Percentiles rank a stretch among this genome's conserved stretches.
These are phyloP conservation scores for Melangyna quadrimaculata DNA, from an alignment of 2,888 invertebrate species.

Conservation along the genomic window DNA sequence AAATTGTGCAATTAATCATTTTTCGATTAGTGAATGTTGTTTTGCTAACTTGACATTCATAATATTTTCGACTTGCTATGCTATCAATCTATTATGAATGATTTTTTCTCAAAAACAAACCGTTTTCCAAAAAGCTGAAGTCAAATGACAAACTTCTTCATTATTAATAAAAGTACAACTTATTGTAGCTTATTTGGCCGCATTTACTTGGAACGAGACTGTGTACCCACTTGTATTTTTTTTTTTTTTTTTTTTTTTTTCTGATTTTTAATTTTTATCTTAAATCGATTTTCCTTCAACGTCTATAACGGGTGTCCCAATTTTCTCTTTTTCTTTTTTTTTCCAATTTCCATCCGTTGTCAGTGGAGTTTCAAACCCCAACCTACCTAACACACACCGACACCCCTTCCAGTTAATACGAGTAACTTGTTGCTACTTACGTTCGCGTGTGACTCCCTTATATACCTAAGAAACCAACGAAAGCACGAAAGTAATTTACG, in stretches of 20 bases:
- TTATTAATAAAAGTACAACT: neutral
- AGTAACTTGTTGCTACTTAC: slow-evolving; percentile 63
- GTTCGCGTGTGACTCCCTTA: slow-evolving; percentile 37
- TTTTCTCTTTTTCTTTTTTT: slow-evolving; percentile 42
- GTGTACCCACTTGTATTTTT: no score
- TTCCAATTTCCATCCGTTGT: slow-evolving; percentile 50
- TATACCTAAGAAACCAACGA: slow-evolving; percentile 28
- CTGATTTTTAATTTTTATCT: slow-evolving; percentile 30
- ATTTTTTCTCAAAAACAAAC: no score
- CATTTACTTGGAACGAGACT: neutral
- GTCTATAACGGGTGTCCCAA: slow-evolving; percentile 30
- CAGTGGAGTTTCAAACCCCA: slow-evolving; percentile 11
- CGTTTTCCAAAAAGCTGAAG: no score
- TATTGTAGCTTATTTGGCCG: neutral
- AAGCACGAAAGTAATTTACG: slow-evolving; percentile 49
- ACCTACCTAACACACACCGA: no score
- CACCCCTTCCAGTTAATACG: slow-evolving; percentile 16
- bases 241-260: neutral
- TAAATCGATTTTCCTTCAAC: slow-evolving; percentile 56
- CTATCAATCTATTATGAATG: no score
- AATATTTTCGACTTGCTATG: no score
- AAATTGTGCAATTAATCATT: no score
- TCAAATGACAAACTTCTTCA: no score
- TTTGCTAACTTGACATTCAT: no score
- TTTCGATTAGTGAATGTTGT: no score